A percentile compares a stretch with the other conserved stretches of the same genome.
Conservation (phyloP, 2,113 vertebrate species). For the Falco punctatus region DNA sequence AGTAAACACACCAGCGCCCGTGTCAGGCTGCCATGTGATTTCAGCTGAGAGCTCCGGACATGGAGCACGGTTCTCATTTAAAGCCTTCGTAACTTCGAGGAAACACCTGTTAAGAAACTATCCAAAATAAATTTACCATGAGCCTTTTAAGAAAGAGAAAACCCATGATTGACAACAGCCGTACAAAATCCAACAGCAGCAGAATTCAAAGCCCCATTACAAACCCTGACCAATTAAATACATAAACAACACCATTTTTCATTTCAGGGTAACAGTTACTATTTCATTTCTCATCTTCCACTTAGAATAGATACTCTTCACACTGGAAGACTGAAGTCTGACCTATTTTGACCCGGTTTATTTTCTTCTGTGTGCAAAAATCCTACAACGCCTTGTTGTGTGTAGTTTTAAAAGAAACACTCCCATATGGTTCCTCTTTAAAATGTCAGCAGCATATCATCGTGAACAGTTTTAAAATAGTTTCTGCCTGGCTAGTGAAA, state of each 20-base stretch:
- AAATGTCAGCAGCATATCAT: neutral
- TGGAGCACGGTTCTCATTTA: conserved; percentile 17
- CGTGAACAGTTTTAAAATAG: neutral
- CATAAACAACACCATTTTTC: conserved; percentile 30
- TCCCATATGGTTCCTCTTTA: neutral
- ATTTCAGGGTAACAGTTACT: conserved; percentile 10
- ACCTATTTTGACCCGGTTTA: neutral
- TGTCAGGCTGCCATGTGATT: conserved; percentile 30
- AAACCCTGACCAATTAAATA: conserved; percentile 36
- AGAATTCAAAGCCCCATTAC: conserved; percentile 15
- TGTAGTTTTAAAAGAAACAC: neutral
- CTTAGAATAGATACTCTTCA: conserved; percentile 26
- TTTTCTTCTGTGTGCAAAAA: neutral
- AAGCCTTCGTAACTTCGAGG: conserved; percentile 28
- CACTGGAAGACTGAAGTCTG: neutral
- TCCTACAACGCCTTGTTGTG: neutral
- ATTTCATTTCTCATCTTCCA: conserved; percentile 19
- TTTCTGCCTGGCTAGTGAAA: neutral
- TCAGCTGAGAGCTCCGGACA: conserved; percentile 60
- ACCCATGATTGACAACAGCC: neutral
- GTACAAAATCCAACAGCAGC: conserved; percentile 1
- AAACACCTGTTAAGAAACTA: conserved; percentile 75
- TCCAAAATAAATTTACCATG: conserved; percentile 53
- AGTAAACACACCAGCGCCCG: conserved; percentile 41
- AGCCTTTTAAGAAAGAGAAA: conserved; percentile 40